Conservation (phyloP, 2,888 invertebrate species). For the Chirona hameri region DNA sequence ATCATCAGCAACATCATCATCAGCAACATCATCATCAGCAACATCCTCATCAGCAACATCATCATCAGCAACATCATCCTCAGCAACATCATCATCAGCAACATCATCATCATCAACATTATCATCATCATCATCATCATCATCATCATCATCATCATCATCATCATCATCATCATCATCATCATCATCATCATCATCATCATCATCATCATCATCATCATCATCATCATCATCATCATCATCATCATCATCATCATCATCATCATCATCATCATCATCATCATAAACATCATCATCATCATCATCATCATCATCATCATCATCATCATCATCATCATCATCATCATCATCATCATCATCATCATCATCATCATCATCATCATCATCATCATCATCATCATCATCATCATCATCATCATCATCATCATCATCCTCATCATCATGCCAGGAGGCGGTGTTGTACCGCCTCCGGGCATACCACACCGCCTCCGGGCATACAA, state of each 20-base stretch:
- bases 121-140: not conserved
- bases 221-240: conserved; percentile 22
- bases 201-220: conserved; percentile 22
- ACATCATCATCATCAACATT: conserved; percentile 6
- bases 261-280: too few species aligned
- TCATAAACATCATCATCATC: too few species aligned
- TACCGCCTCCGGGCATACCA: too few species aligned
- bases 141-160: conserved; percentile 22
- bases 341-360: conserved; percentile 22
- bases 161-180: conserved; percentile 22
- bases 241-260: conserved; percentile 22
- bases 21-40: too few species aligned
- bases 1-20: too few species aligned
- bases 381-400: conserved; percentile 22
- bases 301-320: conserved; percentile 22
- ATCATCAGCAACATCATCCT: too few species aligned
- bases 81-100: too few species aligned
- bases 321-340: conserved; percentile 22
- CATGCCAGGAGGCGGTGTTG: too few species aligned
- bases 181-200: conserved; percentile 22
- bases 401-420: conserved; percentile 22
- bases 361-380: conserved; percentile 22
- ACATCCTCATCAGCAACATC: too few species aligned
- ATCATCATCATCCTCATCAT: too few species aligned
- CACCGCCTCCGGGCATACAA: too few species aligned